Evolutionary conservation across 2,797 vertebrate species (phyloP), one percentile per base, ranked within the genome.

Genomic region (Coregonus ussuriensis): DNA sequence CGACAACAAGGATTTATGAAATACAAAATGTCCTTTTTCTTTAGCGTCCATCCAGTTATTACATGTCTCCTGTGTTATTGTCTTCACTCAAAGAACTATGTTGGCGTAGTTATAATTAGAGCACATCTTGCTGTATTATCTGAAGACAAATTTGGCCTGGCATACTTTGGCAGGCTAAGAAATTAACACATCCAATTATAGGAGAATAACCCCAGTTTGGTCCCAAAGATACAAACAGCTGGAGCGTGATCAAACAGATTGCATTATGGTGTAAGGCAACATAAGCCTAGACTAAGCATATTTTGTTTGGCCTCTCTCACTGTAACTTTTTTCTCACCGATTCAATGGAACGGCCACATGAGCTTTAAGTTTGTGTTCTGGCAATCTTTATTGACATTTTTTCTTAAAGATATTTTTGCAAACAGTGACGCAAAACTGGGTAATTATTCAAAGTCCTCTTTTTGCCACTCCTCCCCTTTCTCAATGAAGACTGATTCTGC

Each of bases 111-210:
- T 84, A 79, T 82, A 59, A 70, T 75, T 66, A 72, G 65, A 69
- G 63, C 56, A 62, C 56, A 29, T 21, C 35, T 76, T 76, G 51
- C 78, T 78, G 59, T 69, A 72, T 75, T 80, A 69, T 52, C 52
- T 75, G 56, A 31, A 77, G 31, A 74, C 70, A 72, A 83, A 78
- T 75, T 74, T 33, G 62, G 80, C 47, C 81, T 72, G 25, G 35
- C 73, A 83, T 76, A 81, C 31, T 54, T 59, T 74, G 69, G 29
- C 75, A 68, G 80, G 69, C 74, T 77, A 72, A 77, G 77, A 76
- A 84, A 89, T 87, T 81, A 86, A 80, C 77, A 81, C 75, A 79
- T 75, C 75, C 71, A 85, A 83, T 88, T 85, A 85, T 72, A 21
- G 79, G 15, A 74, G 74, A 56, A 77, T 18, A 75, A 78, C 73